Base-by-base conservation (phyloP, 1,140 invertebrate genomes). In the Orussus abietinus region DNA sequence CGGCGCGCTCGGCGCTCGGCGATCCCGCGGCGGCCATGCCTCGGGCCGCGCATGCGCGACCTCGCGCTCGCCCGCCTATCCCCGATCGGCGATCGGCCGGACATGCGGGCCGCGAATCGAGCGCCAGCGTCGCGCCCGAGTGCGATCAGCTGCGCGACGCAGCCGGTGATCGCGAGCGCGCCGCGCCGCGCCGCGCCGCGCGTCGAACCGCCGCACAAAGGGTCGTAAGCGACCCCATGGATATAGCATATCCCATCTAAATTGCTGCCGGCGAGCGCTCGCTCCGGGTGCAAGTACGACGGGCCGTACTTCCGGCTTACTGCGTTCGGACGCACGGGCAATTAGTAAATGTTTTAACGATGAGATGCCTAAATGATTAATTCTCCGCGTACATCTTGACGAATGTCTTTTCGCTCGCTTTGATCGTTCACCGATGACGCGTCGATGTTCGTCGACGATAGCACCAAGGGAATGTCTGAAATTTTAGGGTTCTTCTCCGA, bases 61-160 rank as follows among this genome's bases (percentile, higher is more conserved):
- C 14, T 12, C 6, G 11, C 13, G 20, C 14, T 4, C 10, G 11
- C 38, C 14, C 0, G 3, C 25, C n/a, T 3, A 30, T 40, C 3
- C 44, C 46, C 53, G 58, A 60, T 59, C 49, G 54, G 51, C 55
- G 55, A 61, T 62, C 61, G 57, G 40, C 52, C 53, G 55, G 59
- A 61, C 59, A 64, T 65, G 64, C 62, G 64, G 64, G 61, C 56
- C 62, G 61, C 62, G 61, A 60, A 45, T 40, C 51, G 49, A 57
- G 51, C 46, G 38, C 47, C 60, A 64, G 56, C 62, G 63, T 66
- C 61, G 63, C 59, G 52, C 50, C 48, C 51, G 51, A 37, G 38
- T 31, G 38, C 41, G 54, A 49, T 61, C 64, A 65, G 61, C 64
- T 67, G 64, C 59, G 54, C 51, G n/a, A 42, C 42, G 30, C 42